Base-by-base conservation (phyloP, 2,888 invertebrate species). In the Apamea crenata region DNA sequence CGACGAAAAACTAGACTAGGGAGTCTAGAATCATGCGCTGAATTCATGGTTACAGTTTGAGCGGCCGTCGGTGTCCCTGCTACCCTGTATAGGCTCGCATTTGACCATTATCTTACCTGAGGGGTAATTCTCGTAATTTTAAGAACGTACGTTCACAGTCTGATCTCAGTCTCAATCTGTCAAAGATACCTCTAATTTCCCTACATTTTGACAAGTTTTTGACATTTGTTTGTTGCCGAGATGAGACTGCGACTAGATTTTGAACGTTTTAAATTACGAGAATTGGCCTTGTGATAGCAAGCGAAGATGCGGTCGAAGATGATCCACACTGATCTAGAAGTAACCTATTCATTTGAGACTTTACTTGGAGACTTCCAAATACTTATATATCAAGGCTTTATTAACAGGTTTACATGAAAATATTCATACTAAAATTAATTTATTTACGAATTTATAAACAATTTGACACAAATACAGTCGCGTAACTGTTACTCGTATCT, bases 401-500 rank as follows among this genome's bases (percentile, higher is more conserved):
- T 59, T 59, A 56, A 44, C n/a, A 80, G 40, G 40, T 69, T 59
- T 21, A 16, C 32, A 63, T 18, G 29, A 8, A 29, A 65, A 29
- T 67, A 18, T 61, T 25, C 4, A 25, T 18, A 18, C 12, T n/a
- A 18, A 61, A 61, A 59, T 6, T 0, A 16, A 59, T 65, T 59
- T 65, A 40, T 66, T 69, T 32, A 29, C 6, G 7, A 50, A 47
- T 71, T 29, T 66, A 40, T n/a, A 59, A 59, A 59, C 53, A 25
- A 63, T 29, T 53, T 56, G 44, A 82, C 75, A 66, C 10, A 50
- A 50, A 66, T 70, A 16, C 50, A 68, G 29, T 32, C 65, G 8
- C 16, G 36, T n/a, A 67, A 56, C 36, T n/a, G 44, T 63, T 82
- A n/a, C n/a, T n/a, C n/a, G n/a, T n/a, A 83, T 78, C 65, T 72